These are phyloP conservation scores for Bothrops jararaca DNA, from an alignment of 2,113 vertebrate species.

Conservation along the genomic window DNA sequence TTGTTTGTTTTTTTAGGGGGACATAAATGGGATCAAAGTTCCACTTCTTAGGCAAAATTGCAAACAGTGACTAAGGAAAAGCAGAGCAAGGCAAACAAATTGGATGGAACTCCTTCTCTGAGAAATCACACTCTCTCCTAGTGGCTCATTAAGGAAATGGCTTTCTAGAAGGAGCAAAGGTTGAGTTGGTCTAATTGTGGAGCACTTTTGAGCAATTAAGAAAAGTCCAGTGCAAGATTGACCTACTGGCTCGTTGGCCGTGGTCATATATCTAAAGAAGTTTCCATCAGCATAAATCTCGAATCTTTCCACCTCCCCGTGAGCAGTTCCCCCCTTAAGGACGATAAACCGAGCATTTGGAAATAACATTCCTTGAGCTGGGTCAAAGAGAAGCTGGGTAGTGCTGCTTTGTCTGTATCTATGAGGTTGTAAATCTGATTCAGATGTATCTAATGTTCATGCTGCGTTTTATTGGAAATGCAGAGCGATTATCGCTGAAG, in stretches of 20 bases:
- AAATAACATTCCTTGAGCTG: background rate
- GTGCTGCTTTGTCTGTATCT: background rate
- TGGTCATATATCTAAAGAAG: background rate
- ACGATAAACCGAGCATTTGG: constrained; percentile 9
- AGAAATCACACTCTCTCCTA: background rate
- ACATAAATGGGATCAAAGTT: background rate
- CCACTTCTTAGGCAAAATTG: background rate
- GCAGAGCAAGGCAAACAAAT: background rate
- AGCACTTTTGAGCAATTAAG: background rate
- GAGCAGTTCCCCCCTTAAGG: constrained; percentile 7
- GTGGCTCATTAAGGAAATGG: background rate
- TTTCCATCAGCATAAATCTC: constrained; percentile 18
- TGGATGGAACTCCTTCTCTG: background rate
- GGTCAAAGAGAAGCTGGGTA: background rate
- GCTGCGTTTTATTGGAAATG: background rate
- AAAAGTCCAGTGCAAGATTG: background rate
- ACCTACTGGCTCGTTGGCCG: background rate
- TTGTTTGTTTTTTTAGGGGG: background rate
- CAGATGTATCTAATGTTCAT: background rate
- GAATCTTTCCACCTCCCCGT: background rate
- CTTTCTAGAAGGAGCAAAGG: background rate
- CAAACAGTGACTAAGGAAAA: background rate
- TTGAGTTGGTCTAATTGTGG: background rate
- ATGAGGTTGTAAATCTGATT: background rate
- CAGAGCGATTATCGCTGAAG: background rate